phyloP scores from a whole-genome alignment of 53 echinoderm and acorn worm species.

The Luidia sarsii region DNA sequence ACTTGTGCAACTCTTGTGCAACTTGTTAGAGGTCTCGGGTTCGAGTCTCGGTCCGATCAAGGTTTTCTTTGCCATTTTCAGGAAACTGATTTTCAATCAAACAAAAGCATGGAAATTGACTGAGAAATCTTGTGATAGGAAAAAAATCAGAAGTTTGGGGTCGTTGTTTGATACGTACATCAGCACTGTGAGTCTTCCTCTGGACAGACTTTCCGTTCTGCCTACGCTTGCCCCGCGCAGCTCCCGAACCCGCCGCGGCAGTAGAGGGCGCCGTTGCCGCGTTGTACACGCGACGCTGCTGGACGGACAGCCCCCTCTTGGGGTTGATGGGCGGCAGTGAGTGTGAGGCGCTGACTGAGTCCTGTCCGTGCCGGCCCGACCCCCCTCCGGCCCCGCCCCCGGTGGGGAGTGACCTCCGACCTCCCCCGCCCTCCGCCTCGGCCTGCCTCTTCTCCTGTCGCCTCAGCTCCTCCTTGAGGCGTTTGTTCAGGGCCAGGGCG shows the following conservation, averaged over 20 bases:
- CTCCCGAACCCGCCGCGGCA: too few relatives aligned
- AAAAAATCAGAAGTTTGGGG: too few relatives aligned
- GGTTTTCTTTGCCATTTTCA: too few relatives aligned
- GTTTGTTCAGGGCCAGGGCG: constrained; percentile 40
- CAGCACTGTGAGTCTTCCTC: constrained; percentile 39
- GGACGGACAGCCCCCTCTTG: neutral
- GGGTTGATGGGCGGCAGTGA: constrained; percentile 49
- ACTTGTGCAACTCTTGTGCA: too few relatives aligned
- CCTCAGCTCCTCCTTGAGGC: constrained; percentile 35
- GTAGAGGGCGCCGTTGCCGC: constrained; percentile 10
- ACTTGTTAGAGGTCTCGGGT: too few relatives aligned
- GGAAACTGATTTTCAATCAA: too few relatives aligned
- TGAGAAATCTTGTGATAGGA: too few relatives aligned
- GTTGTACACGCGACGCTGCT: constrained; percentile 17
- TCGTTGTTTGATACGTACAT: too few relatives aligned
- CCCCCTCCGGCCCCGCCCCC: neutral
- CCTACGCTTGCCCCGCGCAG: too few relatives aligned
- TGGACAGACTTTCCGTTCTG: neutral
- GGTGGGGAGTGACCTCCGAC: neutral
- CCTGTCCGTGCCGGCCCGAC: constrained; percentile 11
- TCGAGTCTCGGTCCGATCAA: too few relatives aligned
- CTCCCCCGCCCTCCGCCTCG: neutral
- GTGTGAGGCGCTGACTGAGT: neutral
- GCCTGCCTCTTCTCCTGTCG: constrained; percentile 27
- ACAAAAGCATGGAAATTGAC: too few relatives aligned